Evolutionary conservation across 2,888 invertebrate species (phyloP).

Genomic region (Nephrocerus scutellatus): DNA sequence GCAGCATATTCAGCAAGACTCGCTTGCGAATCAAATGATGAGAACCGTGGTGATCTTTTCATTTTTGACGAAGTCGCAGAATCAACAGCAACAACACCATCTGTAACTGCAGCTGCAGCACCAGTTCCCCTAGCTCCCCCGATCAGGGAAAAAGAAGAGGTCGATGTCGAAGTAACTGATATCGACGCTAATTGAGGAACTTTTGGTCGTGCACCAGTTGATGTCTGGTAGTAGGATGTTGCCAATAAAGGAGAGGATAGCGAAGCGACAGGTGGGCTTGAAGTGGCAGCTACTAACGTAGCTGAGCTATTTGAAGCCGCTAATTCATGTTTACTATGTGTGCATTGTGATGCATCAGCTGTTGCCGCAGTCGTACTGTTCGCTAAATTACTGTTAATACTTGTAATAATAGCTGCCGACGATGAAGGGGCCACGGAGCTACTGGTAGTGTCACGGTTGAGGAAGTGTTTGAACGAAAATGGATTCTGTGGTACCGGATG

Average conservation of each 20-base stretch:
- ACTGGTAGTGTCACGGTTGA: slow-evolving; percentile 59
- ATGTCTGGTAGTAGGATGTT: slow-evolving; percentile 32
- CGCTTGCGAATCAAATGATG: slow-evolving; percentile 48
- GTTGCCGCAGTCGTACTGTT: slow-evolving; percentile 12
- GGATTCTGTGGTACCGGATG: slow-evolving; percentile 53
- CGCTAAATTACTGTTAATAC: slow-evolving; percentile 21
- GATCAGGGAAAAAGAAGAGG: too few relatives aligned
- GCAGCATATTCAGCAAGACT: slow-evolving; percentile 45
- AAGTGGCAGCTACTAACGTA: slow-evolving; percentile 4
- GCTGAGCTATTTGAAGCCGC: slow-evolving; percentile 12
- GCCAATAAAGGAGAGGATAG: slow-evolving; percentile 7
- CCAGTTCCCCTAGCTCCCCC: slow-evolving; percentile 14
- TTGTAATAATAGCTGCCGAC: slow-evolving; percentile 20
- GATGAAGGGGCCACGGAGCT: slow-evolving; percentile 10
- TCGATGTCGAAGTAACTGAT: slow-evolving; percentile 23
- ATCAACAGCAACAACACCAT: slow-evolving; percentile 17
- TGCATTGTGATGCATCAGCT: slow-evolving; percentile 18
- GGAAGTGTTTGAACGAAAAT: slow-evolving; percentile 79
- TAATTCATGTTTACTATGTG: too few relatives aligned
- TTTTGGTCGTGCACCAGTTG: slow-evolving; percentile 72
- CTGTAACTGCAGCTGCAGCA: slow-evolving; percentile 18
- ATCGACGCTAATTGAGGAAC: slow-evolving; percentile 49
- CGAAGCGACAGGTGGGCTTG: slow-evolving; percentile 24
- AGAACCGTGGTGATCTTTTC: slow-evolving; percentile 47
- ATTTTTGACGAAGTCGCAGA: slow-evolving; percentile 35